Base-by-base conservation (phyloP, 2,113 vertebrate genomes). In the Trachemys scripta region DNA sequence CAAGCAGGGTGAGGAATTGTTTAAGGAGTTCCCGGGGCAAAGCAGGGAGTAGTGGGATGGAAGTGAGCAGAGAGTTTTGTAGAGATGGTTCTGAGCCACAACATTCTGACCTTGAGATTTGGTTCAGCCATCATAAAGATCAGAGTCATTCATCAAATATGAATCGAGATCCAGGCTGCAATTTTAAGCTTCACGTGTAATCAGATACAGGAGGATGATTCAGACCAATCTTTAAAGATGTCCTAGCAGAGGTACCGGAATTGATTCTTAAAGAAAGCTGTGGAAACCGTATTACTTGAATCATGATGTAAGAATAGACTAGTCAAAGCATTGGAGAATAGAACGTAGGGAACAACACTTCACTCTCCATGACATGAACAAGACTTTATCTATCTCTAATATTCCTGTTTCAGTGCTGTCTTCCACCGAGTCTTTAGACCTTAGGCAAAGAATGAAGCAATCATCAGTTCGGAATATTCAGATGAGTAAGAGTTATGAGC, bases 11-110 rank as follows among this genome's bases (percentile, higher is more conserved):
- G 72, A 50, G 62, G 35, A 80, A 57, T 1, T 86, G 45, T 35
- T 80, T 80, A 72, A 80, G 85, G 90, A 93, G 8, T 42, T 86
- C 94, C 86, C 91, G 91, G 69, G 89, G 69, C 9, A 25, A 91
- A 78, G 24, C 8, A 27, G 76, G 56, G 56, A 38, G 69, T 45
- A 95, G 76, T 0, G 0, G 89, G 53, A 94, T 86, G 38, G 85
- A 88, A 90, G 82, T 0, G 22, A 93, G n/a, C 8, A 13, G 1
- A 49, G 78, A 84, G 42, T 92, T 24, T 3, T 6, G 53, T 51
- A 49, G 53, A 76, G 80, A 65, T 25, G 90, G 87, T 22, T 56
- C 51, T 59, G 89, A 90, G 85, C 82, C 78, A 51, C 53, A 92
- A 89, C 89, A 89, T 27, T 35, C 81, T 78, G 9, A 24, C 24